These are phyloP conservation scores for Neolamprologus multifasciatus DNA, from an alignment of 2,797 vertebrate genomes.

Conservation along the genomic window DNA sequence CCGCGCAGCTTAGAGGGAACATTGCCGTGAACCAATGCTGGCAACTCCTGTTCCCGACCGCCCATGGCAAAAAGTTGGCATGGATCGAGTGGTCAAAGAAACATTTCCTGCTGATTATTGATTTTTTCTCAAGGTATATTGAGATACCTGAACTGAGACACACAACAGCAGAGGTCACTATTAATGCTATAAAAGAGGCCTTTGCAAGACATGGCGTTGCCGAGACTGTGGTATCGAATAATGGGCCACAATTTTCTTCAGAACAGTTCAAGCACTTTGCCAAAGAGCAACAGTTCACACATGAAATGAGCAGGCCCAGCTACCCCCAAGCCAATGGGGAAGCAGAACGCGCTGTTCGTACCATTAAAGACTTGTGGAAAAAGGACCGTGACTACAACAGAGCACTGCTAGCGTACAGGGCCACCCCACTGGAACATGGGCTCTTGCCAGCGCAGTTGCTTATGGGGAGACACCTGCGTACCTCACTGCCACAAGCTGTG, in stretches of 20 bases:
- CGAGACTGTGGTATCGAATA: no score
- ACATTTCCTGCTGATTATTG: no score
- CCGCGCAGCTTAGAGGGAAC: fast-evolving
- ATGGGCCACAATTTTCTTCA: fast-evolving
- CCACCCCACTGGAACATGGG: not conserved
- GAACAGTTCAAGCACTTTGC: no score
- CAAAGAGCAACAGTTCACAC: fast-evolving
- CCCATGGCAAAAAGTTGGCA: no score
- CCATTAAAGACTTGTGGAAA: not conserved
- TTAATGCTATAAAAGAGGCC: no score
- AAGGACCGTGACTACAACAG: not conserved
- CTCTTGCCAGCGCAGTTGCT: fast-evolving
- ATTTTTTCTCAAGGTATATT: no score
- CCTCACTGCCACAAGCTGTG: fast-evolving
- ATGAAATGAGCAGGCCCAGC: fast-evolving
- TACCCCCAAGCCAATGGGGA: not conserved
- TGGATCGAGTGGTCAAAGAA: no score
- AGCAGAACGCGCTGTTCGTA: fast-evolving
- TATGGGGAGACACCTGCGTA: not conserved
- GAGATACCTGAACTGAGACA: no score
- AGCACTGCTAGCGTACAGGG: not conserved
- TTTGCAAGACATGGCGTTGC: no score
- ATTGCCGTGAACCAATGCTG: no score
- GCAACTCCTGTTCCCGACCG: no score
- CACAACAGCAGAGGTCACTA: no score